phyloP scores from a whole-genome alignment of 1,140 invertebrate species.

The Probaryconus sp. region DNA sequence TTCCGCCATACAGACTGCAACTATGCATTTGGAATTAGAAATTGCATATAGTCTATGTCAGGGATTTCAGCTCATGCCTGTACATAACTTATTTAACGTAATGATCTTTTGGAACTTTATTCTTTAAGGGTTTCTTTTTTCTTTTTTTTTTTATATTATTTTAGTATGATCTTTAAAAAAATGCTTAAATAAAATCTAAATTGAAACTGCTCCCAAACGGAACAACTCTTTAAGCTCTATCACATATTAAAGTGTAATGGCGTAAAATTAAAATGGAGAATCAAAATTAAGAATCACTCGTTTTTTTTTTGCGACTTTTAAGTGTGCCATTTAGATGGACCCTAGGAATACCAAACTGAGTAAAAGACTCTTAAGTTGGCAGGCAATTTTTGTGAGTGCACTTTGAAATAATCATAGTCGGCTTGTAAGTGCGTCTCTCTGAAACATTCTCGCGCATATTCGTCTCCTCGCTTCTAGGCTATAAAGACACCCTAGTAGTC shows the following conservation, averaged over 20 bases:
- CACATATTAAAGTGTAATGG: too few relatives aligned
- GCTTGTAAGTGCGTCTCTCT: conserved; percentile 64
- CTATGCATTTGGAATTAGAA: conserved; percentile 39
- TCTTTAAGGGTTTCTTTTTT: too few relatives aligned
- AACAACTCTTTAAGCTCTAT: too few relatives aligned
- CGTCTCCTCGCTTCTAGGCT: conserved; percentile 46
- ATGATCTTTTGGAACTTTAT: too few relatives aligned
- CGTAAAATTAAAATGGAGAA: conserved; percentile 37
- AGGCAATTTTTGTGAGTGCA: conserved; percentile 77
- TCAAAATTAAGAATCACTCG: conserved; percentile 40
- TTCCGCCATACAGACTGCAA: conserved; percentile 46
- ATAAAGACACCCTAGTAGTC: conserved; percentile 56
- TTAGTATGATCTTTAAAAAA: too few relatives aligned
- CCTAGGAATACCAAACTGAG: conserved; percentile 1
- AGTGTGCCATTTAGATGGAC: conserved; percentile 5
- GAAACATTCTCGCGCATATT: conserved; percentile 58
- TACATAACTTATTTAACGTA: too few relatives aligned
- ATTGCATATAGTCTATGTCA: conserved; percentile 38
- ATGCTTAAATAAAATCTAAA: too few relatives aligned
- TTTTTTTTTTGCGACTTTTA: conserved; percentile 15
- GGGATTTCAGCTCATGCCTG: too few relatives aligned
- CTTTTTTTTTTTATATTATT: too few relatives aligned
- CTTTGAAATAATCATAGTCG: conserved; percentile 74
- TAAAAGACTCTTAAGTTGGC: conserved; percentile 51
- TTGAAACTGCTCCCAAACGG: too few relatives aligned